Base-by-base conservation (phyloP, 1,140 invertebrate species). In the Leptonema lineaticorne region DNA sequence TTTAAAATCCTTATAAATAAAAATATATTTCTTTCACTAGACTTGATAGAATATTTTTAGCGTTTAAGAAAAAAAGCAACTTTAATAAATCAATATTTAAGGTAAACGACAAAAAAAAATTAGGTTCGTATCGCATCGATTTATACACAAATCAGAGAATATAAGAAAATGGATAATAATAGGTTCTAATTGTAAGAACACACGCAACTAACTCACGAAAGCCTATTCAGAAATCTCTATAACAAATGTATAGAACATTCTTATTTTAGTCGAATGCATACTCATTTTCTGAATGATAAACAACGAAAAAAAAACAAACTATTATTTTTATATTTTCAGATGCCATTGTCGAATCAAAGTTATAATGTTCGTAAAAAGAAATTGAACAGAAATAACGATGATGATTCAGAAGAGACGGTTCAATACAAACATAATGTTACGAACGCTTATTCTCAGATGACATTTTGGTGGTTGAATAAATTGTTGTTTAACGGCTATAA, bases 401-500 rank as follows among this genome's bases (percentile, higher is more conserved):
- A 33, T 20, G 9, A 1, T 9, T n/a, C n/a, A n/a, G n/a, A n/a
- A n/a, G n/a, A n/a, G n/a, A n/a, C n/a, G n/a, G 16, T 33, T 2
- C 6, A 37, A 14, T 62, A 86, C 65, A 80, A 84, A 68, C 86
- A 90, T 69, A 82, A 84, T 11, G 78, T 83, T 63, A 84, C 85
- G 4, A 86, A 86, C 74, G 86, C 90, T 62, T 85, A 87, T 68
- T 91, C 89, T 0, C 89, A 88, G 78, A 82, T 88, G 37, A 88
- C 88, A 14, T 94, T 92, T 76, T 91, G 86, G 77, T 94, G 92
- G 92, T 76, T 93, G 22, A 88, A 86, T 46, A 79, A 85, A 3
- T 76, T 93, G 1, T 75, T 94, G 1, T 81, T 83, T 67, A 78
- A 84, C 68, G 90, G 91, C 24, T 92, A 88, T 75, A 81, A 82